Conservation (phyloP, 2,113 vertebrate genomes). For the Macquaria australasica region DNA sequence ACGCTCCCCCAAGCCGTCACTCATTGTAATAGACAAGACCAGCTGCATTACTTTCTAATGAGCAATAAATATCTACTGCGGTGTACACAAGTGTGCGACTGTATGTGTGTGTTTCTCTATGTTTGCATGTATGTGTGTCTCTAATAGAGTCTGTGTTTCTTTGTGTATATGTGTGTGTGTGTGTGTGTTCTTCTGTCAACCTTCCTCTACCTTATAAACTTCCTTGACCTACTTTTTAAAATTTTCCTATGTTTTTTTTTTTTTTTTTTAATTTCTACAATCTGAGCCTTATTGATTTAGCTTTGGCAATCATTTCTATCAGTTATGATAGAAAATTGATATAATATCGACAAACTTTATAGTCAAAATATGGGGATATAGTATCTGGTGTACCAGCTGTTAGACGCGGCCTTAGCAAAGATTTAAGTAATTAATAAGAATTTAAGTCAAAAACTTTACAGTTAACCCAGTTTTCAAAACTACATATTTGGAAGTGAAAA, state of each 20-base stretch:
- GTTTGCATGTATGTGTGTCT: slow-evolving; percentile 7
- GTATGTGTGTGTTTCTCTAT: not conserved
- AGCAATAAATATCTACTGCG: slow-evolving; percentile 44
- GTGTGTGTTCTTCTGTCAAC: not conserved
- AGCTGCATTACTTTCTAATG: slow-evolving; percentile 58
- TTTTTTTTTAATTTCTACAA: not conserved
- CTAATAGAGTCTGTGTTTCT: not conserved
- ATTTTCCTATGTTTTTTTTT: not conserved
- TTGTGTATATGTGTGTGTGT: slow-evolving; percentile 2
- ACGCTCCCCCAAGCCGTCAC: slow-evolving; percentile 40
- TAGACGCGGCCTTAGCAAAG: not conserved
- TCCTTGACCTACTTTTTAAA: slow-evolving; percentile 12
- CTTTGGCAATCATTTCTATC: not conserved
- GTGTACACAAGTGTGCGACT: not conserved
- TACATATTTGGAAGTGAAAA: slow-evolving; percentile 36
- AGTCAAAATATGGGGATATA: not conserved
- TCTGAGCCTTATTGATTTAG: not conserved
- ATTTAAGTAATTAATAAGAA: not conserved
- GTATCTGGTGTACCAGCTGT: not conserved
- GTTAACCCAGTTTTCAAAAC: slow-evolving; percentile 17
- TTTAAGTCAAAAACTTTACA: not conserved
- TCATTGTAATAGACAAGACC: slow-evolving; percentile 63
- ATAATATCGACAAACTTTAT: not conserved
- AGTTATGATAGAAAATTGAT: not conserved
- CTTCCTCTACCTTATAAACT: not conserved